Evolutionary conservation across 2,888 invertebrate species (phyloP), one percentile per base, ranked within the genome.

Genomic region (Xylophagus ater): DNA sequence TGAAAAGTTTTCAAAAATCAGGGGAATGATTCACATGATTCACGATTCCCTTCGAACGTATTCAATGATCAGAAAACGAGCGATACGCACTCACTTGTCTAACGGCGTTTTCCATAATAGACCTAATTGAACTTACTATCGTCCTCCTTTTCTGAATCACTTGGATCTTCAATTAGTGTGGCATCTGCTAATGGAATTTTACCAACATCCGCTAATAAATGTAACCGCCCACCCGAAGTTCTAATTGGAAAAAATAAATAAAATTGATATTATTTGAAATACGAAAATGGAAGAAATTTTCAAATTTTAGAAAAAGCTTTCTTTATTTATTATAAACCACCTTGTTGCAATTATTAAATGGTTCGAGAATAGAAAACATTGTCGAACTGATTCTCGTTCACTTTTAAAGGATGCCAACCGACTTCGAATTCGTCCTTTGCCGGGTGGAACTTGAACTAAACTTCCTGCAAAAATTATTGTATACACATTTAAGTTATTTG

Each of bases 361-460:
- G 69, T 89, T 89, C 45, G 89, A 88, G 67, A 92, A 92, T 14
- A 92, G 73, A 58, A 87, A 92, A 48, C 89, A 88, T 59, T 89
- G 89, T 0, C 90, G 71, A 3, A 79, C 65, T 6, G 71, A 69
- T 56, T 82, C 82, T 52, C 78, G 79, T 51, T 81, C 81, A 38
- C 68, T 68, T 52, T 74, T 74, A 52, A 78, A 76, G 34, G 74
- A 73, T 13, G 69, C 59, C 21, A 74, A 55, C 45, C 78, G 70
- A 46, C 72, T 73, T 41, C 75, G 67, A 26, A 65, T 63, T 20
- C 61, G 55, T 0, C 71, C 67, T 3, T 70, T 70, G 44, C 70
- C 69, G 19, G 73, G 70, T 8, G 79, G 72, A 44, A 86, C 74
- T 66, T 86, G 87, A 9, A 84, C 76, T 19, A 87, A 64, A 10